A percentile compares a stretch with the other conserved stretches of the same genome.
These are phyloP conservation scores for Caenorhabditis sinica DNA, from an alignment of 2,888 invertebrate species.

Conservation along the genomic window DNA sequence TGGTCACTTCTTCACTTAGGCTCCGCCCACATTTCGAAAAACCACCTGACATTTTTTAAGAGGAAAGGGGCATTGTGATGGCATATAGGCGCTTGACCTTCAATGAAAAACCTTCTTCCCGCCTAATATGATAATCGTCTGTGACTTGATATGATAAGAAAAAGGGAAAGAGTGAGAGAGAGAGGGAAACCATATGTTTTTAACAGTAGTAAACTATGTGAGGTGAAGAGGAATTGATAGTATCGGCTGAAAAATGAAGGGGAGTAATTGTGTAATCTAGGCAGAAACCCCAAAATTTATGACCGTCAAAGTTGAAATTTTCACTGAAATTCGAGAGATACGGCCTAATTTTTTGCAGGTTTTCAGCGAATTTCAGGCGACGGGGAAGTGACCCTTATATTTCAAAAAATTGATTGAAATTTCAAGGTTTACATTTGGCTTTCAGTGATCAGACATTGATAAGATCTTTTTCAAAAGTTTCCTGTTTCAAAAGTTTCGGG, in stretches of 20 bases:
- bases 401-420: neutral
- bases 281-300: neutral
- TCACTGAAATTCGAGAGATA: neutral
- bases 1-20: conserved; percentile 30
- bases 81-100: conserved; percentile 48
- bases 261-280: conserved; percentile 1
- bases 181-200: conserved; percentile 14
- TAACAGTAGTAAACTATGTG: conserved; percentile 2
- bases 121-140: conserved; percentile 64
- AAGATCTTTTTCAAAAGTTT: neutral
- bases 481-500: neutral
- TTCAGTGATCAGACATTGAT: neutral
- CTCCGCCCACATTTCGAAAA: conserved; percentile 24
- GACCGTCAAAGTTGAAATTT: neutral
- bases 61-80: conserved; percentile 39
- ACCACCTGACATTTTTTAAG: conserved; percentile 21
- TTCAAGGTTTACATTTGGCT: neutral
- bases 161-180: conserved; percentile 2
- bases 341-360: neutral
- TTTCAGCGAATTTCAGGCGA: conserved; percentile 1
- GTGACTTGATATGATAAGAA: conserved; percentile 5
- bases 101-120: conserved; percentile 31
- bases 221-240: neutral
- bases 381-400: too few species aligned
- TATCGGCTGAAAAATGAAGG: neutral